phyloP scores from a whole-genome alignment of 1,140 invertebrate species.

The Drosophila auraria region DNA sequence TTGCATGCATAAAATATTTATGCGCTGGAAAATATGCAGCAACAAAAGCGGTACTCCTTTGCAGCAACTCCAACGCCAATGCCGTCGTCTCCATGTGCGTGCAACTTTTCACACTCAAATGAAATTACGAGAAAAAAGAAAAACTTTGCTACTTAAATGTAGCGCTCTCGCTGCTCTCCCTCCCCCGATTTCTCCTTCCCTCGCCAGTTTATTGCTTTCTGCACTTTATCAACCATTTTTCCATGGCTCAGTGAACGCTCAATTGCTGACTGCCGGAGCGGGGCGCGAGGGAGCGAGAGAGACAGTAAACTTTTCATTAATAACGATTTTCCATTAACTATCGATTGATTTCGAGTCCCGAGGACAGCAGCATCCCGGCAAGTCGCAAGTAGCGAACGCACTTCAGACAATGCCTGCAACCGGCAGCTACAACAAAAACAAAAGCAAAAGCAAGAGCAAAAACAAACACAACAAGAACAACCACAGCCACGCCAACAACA shows the following conservation, averaged over 20 bases:
- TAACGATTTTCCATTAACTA: conserved; percentile 85
- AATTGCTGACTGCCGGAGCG: conserved; percentile 54
- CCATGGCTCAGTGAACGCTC: conserved; percentile 73
- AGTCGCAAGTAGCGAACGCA: conserved; percentile 73
- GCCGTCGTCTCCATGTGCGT: conserved; percentile 56
- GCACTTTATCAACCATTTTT: conserved; percentile 82
- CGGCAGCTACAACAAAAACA: conserved; percentile 54
- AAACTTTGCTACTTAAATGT: conserved; percentile 83
- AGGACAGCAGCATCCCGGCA: conserved; percentile 64
- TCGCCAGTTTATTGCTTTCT: conserved; percentile 61
- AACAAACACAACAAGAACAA: conserved; percentile 24
- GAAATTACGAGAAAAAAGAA: conserved; percentile 61
- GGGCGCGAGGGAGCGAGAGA: not conserved
- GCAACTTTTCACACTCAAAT: conserved; percentile 83
- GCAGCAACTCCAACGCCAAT: not conserved
- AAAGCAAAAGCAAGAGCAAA: conserved; percentile 16
- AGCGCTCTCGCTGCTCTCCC: conserved; percentile 34
- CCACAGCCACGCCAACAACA: conserved; percentile 62
- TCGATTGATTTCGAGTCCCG: conserved; percentile 83
- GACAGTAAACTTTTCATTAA: conserved; percentile 83
- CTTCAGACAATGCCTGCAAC: conserved; percentile 79
- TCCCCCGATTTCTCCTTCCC: conserved; percentile 10
- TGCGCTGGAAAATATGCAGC: conserved; percentile 78
- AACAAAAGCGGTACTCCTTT: conserved; percentile 49
- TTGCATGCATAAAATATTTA: conserved; percentile 83